Conservation (phyloP, 2,797 vertebrate genomes). For the Chelonia mydas region DNA sequence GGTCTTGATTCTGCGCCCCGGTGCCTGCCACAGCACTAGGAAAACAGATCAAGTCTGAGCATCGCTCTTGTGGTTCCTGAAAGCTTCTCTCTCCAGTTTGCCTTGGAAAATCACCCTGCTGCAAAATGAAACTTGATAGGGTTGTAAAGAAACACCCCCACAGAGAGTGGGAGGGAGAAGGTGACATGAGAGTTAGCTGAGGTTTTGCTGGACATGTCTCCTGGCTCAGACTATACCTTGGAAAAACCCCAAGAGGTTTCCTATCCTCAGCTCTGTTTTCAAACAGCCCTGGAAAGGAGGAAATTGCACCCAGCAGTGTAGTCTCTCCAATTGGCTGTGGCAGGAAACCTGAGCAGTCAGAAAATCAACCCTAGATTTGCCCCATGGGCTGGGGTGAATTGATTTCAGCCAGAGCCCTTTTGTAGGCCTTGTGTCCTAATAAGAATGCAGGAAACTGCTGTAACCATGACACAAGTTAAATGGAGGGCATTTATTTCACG, state of each 20-base stretch:
- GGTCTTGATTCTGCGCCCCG: not conserved
- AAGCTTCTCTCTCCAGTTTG: not conserved
- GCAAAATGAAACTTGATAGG: constrained; percentile 4
- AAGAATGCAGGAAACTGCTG: not conserved
- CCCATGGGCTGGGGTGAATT: not conserved
- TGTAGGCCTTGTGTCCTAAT: not conserved
- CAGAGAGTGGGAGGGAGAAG: not conserved
- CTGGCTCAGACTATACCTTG: constrained; percentile 17
- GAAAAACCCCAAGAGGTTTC: constrained; percentile 29
- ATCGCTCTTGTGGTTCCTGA: not conserved
- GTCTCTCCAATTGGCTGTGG: not conserved
- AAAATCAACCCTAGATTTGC: not conserved
- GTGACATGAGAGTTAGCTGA: constrained; percentile 1
- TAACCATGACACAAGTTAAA: not conserved
- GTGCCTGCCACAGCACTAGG: not conserved
- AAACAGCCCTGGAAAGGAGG: constrained; percentile 22
- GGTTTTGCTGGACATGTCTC: constrained; percentile 23
- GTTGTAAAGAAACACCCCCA: constrained; percentile 40
- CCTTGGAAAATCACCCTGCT: not conserved
- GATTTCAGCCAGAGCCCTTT: not conserved
- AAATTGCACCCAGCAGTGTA: not conserved
- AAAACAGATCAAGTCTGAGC: not conserved
- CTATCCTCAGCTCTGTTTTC: constrained; percentile 50
- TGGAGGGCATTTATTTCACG: not conserved
- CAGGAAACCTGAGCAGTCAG: not conserved